phyloP scores from a whole-genome alignment of 2,113 vertebrate genomes.

The Sakesphorus luctuosus region DNA sequence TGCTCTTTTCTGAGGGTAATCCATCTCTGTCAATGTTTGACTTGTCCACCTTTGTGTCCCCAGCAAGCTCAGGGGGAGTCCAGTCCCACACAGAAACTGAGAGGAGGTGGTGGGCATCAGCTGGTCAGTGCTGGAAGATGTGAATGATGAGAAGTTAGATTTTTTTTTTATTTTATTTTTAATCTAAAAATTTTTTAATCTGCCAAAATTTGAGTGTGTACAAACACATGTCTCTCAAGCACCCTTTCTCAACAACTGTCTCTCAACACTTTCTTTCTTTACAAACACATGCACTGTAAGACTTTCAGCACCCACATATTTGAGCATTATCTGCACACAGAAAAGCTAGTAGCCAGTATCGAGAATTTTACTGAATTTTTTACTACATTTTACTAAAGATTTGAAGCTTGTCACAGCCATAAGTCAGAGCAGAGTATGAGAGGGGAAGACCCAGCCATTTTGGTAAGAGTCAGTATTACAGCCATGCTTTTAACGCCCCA shows the following conservation, averaged over 20 bases:
- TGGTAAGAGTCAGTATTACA: not conserved
- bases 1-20: not conserved
- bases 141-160: not conserved
- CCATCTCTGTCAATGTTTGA: not conserved
- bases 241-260: rapidly evolving
- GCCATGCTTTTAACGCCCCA: not conserved
- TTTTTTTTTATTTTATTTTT: not conserved
- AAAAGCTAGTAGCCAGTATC: not conserved
- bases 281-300: not conserved
- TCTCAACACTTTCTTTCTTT: not conserved
- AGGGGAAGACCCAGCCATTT: not conserved
- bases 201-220: not conserved
- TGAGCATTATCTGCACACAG: not conserved
- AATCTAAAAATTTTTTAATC: not conserved
- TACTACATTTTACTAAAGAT: not conserved
- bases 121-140: not conserved
- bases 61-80: not conserved
- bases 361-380: not conserved
- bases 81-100: not conserved
- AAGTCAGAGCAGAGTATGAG: not conserved
- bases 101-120: not conserved
- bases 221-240: not conserved
- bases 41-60: not conserved
- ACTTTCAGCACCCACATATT: not conserved
- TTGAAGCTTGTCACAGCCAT: not conserved